Conservation (phyloP, 2,113 vertebrate genomes). For the Amphiprion percula region DNA sequence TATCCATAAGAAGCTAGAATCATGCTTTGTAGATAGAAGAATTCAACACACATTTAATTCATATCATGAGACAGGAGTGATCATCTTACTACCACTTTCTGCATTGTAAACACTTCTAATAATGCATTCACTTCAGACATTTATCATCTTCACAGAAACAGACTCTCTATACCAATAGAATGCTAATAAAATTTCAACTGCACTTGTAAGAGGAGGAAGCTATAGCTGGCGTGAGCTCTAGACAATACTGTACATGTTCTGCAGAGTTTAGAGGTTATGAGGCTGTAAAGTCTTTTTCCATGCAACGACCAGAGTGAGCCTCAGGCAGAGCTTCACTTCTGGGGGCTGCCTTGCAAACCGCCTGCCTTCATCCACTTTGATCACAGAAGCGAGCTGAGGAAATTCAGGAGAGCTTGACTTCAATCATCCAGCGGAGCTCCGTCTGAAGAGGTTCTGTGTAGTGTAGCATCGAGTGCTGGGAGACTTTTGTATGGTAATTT, state of each 20-base stretch:
- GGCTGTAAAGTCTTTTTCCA: slow-evolving; percentile 41
- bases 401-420: slow-evolving; percentile 73
- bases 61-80: no score
- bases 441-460: slow-evolving; percentile 63
- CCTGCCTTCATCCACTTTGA: slow-evolving; percentile 76
- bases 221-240: background rate
- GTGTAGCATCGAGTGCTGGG: slow-evolving; percentile 52
- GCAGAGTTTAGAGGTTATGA: slow-evolving; percentile 23
- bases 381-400: slow-evolving; percentile 63
- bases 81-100: no score
- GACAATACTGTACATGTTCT: slow-evolving; percentile 21
- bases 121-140: no score
- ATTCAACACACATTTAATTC: no score
- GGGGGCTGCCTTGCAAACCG: slow-evolving; percentile 62
- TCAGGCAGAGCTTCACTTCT: slow-evolving; percentile 63
- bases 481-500: slow-evolving; percentile 79
- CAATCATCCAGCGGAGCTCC: slow-evolving; percentile 62
- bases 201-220: background rate
- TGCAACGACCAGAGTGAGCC: slow-evolving; percentile 47
- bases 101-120: no score
- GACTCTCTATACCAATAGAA: no score
- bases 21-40: no score
- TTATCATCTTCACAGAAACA: no score
- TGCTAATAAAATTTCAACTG: no score
- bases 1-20: no score